Evolutionary conservation across 2,888 invertebrate genomes (phyloP).

Genomic region (Mantis religiosa): DNA sequence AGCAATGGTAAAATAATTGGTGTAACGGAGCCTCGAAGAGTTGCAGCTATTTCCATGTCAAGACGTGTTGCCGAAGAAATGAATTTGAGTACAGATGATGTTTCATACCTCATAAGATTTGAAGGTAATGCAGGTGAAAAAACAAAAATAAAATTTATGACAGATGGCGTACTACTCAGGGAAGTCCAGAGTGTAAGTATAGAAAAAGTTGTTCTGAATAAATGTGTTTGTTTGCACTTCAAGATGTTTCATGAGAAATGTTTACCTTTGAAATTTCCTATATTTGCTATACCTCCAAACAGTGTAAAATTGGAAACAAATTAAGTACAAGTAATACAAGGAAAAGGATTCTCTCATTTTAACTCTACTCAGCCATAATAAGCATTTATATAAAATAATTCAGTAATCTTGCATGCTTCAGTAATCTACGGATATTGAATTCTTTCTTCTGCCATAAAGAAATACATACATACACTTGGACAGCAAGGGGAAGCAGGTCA

Average conservation of each 20-base stretch:
- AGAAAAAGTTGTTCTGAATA: not conserved
- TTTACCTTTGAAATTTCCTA: no score
- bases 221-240: not conserved
- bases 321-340: no score
- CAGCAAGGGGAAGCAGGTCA: no score
- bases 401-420: no score
- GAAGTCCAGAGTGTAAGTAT: slow-evolving; percentile 69
- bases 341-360: no score
- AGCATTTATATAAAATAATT: no score
- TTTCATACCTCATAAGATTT: slow-evolving; percentile 91
- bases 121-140: slow-evolving; percentile 85
- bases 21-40: slow-evolving; percentile 94
- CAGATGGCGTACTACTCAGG: slow-evolving; percentile 91
- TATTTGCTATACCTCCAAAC: no score
- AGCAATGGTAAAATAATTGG: slow-evolving; percentile 71
- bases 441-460: no score
- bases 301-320: no score
- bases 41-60: slow-evolving; percentile 97
- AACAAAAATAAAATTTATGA: slow-evolving; percentile 97
- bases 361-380: no score
- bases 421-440: no score
- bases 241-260: not conserved
- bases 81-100: slow-evolving; percentile 66
- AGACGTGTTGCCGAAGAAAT: slow-evolving; percentile 86
- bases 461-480: no score